Base-by-base conservation (phyloP, 2,888 invertebrate genomes). In the Metacarcinus magister region DNA sequence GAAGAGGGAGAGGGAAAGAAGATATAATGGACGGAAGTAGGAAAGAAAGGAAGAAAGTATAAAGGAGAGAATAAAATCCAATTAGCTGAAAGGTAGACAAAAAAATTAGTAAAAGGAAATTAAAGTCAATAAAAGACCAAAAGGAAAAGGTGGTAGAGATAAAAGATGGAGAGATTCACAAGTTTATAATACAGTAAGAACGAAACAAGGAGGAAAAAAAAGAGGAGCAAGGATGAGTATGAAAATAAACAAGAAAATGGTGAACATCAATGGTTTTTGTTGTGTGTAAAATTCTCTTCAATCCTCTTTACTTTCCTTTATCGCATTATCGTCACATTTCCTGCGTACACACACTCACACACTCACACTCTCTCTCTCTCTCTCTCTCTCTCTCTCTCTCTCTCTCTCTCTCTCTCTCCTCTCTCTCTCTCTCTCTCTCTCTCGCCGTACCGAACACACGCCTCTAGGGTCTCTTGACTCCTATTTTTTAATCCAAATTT, bases 401-500 rank as follows among this genome's bases (percentile, higher is more conserved):
- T 67, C 32, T 32, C 82, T 82, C 82, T 82, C 82, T 82, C 82
- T 82, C 82, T 82, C 82, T 82, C 82, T 82, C 82, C 82, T 82
- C 82, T 82, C 82, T 82, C 75, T 75, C 75, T 75, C 75, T 75
- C 75, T 75, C 75, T 75, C 75, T 75, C 75, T 75, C 75, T 82
- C 82, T 32, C 82, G 2, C 32, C 67, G 67, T n/a, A 67, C 67
- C 67, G n/a, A 67, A 67, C 67, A 67, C 67, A 0, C n/a, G n/a
- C 32, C 82, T 82, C 82, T 10, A 13, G 82, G 82, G 82, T 13
- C 32, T 32, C 32, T 32, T 82, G 82, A 82, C 13, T 82, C 82
- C 7, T 82, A 23, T 82, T 82, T 82, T 82, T 82, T 32, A 13
- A 28, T 32, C 32, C 28, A 82, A 82, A 82, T 82, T 32, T 32